Percentiles rank a stretch among this genome's conserved stretches.
Conservation (phyloP, 1,140 invertebrate species). For the Heliconius congener region DNA sequence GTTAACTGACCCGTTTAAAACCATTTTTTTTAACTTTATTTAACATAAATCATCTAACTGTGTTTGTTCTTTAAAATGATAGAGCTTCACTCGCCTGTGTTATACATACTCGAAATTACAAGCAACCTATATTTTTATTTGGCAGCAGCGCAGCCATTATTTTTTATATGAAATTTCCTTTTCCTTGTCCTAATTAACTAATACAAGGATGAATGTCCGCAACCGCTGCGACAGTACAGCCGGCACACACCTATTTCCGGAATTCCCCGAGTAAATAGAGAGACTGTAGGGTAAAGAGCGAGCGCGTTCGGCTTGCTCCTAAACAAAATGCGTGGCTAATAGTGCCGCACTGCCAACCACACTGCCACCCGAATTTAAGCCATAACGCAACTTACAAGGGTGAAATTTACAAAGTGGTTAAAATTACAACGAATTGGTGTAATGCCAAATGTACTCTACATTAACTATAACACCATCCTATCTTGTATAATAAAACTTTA, state of each 20-base stretch:
- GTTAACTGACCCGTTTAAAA: slow-evolving; percentile 13
- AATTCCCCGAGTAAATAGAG: slow-evolving; percentile 27
- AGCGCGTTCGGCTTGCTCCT: slow-evolving; percentile 18
- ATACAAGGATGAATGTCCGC: neutral
- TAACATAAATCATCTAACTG: neutral
- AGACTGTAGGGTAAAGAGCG: slow-evolving; percentile 7
- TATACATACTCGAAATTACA: neutral
- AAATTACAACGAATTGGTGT: slow-evolving; percentile 6
- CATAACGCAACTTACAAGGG: slow-evolving; percentile 10
- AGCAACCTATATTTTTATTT: neutral
- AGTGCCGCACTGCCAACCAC: neutral
- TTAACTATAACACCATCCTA: slow-evolving; percentile 32
- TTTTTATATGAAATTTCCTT: neutral
- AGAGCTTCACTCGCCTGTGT: neutral
- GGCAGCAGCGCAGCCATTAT: neutral
- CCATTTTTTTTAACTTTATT: neutral
- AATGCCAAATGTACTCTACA: slow-evolving; percentile 25
- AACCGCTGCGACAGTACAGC: neutral
- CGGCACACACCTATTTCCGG: neutral
- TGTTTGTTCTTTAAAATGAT: neutral
- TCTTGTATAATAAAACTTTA: slow-evolving; percentile 34
- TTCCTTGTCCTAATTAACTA: neutral
- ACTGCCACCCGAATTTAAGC: slow-evolving; percentile 2
- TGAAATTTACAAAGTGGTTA: slow-evolving; percentile 14
- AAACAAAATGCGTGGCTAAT: slow-evolving; percentile 27